These are phyloP conservation scores for Mesitornis unicolor DNA, from an alignment of 2,113 vertebrate genomes.

Conservation along the genomic window DNA sequence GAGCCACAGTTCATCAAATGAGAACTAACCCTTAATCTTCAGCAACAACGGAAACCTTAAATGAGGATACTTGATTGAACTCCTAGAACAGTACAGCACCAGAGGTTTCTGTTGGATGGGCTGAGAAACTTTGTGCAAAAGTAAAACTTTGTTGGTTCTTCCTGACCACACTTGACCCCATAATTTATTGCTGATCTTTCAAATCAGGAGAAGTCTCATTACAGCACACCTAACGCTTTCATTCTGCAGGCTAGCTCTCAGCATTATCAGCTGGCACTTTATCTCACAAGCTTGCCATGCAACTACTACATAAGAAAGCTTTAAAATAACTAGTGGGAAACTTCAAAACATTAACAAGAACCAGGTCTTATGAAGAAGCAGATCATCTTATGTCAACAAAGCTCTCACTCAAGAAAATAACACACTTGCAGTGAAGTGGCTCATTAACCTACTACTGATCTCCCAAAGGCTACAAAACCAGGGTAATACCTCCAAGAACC, in stretches of 20 bases:
- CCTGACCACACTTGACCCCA: neutral
- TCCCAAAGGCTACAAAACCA: neutral
- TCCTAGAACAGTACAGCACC: neutral
- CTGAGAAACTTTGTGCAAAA: neutral
- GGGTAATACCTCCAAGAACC: neutral
- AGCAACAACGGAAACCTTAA: neutral
- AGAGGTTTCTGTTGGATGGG: neutral
- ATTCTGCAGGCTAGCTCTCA: slow-evolving; percentile 19
- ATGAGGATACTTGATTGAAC: neutral
- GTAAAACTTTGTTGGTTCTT: neutral
- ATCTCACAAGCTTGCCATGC: slow-evolving; percentile 46
- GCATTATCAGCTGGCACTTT: slow-evolving; percentile 3
- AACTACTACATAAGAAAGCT: slow-evolving; percentile 53
- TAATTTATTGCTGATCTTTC: neutral
- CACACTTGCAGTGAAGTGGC: neutral
- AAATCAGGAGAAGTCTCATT: slow-evolving; percentile 16
- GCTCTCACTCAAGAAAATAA: slow-evolving; percentile 42
- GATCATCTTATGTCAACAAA: slow-evolving; percentile 66
- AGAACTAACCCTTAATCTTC: neutral
- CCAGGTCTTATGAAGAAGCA: slow-evolving; percentile 45
- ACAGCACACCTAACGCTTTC: neutral
- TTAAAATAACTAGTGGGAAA: slow-evolving; percentile 62
- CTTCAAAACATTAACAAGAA: slow-evolving; percentile 60
- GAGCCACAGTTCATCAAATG: neutral
- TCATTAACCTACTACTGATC: neutral